Evolutionary conservation across 2,113 vertebrate species (phyloP).

Genomic region (Lonchura striata): DNA sequence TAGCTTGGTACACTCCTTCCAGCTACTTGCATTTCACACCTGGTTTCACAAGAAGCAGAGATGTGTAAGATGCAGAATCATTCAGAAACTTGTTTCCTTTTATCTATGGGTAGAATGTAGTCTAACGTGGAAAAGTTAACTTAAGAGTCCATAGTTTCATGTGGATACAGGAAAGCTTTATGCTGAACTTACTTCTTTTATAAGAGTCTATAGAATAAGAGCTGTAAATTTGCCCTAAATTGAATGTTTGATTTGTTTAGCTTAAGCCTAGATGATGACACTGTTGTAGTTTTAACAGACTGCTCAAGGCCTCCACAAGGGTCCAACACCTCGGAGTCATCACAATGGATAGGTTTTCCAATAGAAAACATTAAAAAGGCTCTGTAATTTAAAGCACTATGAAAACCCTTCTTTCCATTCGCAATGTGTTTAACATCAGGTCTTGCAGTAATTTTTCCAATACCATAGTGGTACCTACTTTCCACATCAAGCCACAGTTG

Average conservation of each 20-base stretch:
- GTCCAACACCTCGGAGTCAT: background rate
- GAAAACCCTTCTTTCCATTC: background rate
- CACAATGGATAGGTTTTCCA: background rate
- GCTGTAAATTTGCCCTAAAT: background rate
- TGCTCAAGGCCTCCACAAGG: background rate
- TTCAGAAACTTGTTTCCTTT: background rate
- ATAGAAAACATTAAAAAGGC: background rate
- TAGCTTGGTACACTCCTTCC: background rate
- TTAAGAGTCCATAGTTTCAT: background rate
- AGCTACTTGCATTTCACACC: background rate
- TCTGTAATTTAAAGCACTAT: background rate
- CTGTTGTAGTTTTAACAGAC: background rate
- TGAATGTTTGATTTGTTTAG: background rate
- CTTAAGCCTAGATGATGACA: background rate
- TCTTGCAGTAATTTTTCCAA: background rate
- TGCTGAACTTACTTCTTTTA: background rate
- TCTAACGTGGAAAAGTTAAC: background rate
- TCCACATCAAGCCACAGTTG: background rate
- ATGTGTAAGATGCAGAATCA: background rate
- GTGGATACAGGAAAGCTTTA: background rate
- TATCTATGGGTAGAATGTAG: background rate
- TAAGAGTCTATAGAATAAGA: background rate
- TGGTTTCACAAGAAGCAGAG: background rate
- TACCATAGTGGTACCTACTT: background rate
- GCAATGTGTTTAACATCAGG: background rate